These are phyloP conservation scores for Natator depressus DNA, from an alignment of 2,113 vertebrate genomes.

Conservation along the genomic window DNA sequence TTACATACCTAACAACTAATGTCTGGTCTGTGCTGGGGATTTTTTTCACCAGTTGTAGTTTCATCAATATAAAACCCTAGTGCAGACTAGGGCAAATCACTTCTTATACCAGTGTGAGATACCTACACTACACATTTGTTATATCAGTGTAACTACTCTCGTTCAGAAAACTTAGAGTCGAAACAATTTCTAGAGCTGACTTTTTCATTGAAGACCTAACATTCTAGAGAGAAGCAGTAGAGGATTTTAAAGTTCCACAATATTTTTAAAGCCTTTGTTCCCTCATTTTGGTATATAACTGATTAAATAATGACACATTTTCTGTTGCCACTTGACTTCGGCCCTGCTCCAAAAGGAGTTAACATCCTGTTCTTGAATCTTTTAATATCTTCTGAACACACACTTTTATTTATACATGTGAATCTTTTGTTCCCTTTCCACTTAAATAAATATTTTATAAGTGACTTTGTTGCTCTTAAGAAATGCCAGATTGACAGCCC, in stretches of 20 bases:
- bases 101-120: background rate
- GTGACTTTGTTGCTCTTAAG: background rate
- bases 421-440: background rate
- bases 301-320: background rate
- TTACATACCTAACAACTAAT: background rate
- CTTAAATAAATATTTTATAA: background rate
- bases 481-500: background rate
- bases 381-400: background rate
- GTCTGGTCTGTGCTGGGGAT: background rate
- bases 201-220: background rate
- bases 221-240: background rate
- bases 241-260: background rate
- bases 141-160: background rate
- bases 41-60: background rate
- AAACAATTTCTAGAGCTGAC: background rate
- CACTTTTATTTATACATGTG: background rate
- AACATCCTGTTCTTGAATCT: background rate
- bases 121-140: background rate
- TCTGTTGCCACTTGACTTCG: background rate
- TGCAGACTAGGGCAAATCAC: background rate
- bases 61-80: background rate
- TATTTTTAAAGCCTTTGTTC: background rate
- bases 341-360: background rate
- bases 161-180: background rate
- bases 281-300: background rate